These are phyloP conservation scores for Acrocera orbiculus DNA, from an alignment of 2,888 invertebrate genomes.

Conservation along the genomic window DNA sequence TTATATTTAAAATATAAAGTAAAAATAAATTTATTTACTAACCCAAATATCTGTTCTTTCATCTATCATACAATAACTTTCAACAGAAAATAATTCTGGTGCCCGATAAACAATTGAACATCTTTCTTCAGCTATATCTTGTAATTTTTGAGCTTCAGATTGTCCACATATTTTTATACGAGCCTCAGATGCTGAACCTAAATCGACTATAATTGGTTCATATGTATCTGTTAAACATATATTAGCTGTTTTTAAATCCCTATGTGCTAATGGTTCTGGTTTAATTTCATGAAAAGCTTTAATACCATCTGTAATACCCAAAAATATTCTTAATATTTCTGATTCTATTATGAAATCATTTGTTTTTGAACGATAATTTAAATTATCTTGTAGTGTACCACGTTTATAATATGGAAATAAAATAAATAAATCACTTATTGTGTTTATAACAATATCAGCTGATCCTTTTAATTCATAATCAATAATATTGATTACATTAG, in stretches of 20 bases:
- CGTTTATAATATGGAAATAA: constrained; percentile 61
- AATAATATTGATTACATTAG: constrained; percentile 53
- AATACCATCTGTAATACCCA: constrained; percentile 55
- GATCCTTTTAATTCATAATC: constrained; percentile 47
- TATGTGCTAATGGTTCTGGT: constrained; percentile 58
- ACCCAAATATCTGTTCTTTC: constrained; percentile 74
- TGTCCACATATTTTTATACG: constrained; percentile 44
- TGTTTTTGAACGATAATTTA: constrained; percentile 39
- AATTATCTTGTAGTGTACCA: constrained; percentile 54
- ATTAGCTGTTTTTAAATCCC: constrained; percentile 76
- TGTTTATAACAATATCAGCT: constrained; percentile 46
- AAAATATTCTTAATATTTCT: constrained; percentile 50
- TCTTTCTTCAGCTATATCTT: constrained; percentile 67
- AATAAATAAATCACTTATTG: constrained; percentile 52
- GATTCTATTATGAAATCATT: constrained; percentile 43
- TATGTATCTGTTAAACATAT: constrained; percentile 54
- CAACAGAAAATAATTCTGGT: constrained; percentile 74
- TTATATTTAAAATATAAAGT: neutral
- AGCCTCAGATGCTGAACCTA: constrained; percentile 51
- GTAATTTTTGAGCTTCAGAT: constrained; percentile 48
- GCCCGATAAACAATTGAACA: constrained; percentile 79
- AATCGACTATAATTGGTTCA: constrained; percentile 64
- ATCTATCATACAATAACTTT: constrained; percentile 61
- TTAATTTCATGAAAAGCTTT: constrained; percentile 53
- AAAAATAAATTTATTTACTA: constrained; percentile 17